Base-by-base conservation (phyloP, 2,113 vertebrate genomes). In the Diphyllodes magnificus region DNA sequence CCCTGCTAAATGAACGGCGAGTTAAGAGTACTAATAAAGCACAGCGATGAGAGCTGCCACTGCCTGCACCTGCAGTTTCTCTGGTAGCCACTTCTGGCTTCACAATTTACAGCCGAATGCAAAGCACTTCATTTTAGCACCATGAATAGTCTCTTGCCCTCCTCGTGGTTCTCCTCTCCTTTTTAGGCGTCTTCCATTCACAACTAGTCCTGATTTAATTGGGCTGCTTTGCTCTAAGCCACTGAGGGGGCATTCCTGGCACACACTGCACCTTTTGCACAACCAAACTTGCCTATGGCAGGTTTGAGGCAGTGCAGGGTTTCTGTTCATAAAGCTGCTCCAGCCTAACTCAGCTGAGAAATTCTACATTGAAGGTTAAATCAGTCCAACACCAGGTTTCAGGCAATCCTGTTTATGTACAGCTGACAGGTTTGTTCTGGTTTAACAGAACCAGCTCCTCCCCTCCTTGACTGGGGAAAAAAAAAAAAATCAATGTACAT, bases 21-120 rank as follows among this genome's bases (percentile, higher is more conserved):
- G 69, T 85, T 64, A 70, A 63, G 83, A 71, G 53, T 6, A 60
- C 59, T 72, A 82, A 86, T 85, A 79, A 93, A 89, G 68, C 54
- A 56, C 4, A 50, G 53, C 0, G 0, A 91, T 35, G 64, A 0
- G 4, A 86, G 70, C 54, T 6, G 10, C 49, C 7, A 9, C 57
- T 68, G 71, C 53, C 60, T 14, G 2, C 81, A 91, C 42, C 89
- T 93, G 68, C 42, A 49, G 51, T 33, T 73, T 83, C 82, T 75
- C 51, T 24, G 25, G 14, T 78, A 82, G 31, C 51, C 59, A 15
- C 31, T 30, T 51, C 44, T 22, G 56, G 13, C 76, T 90, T 78
- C 86, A 49, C n/a, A 54, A 61, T 45, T 66, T 54, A 77, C 54
- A 84, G 51, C 44, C 2, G 0, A 77, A 61, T 0, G 13, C 53